phyloP scores from a whole-genome alignment of 2,113 vertebrate species.

The Natator depressus region DNA sequence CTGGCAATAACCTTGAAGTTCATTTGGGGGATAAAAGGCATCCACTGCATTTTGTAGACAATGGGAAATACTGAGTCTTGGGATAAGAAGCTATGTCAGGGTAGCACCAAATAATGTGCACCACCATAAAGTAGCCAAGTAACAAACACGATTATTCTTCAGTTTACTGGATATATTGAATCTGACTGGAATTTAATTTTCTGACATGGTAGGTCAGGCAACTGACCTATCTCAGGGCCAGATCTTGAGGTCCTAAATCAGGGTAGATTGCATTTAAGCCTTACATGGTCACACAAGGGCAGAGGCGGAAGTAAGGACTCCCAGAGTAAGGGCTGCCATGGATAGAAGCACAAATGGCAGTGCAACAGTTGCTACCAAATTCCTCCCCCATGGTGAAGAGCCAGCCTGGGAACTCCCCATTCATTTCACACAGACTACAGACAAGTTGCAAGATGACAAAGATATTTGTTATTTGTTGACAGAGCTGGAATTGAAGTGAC shows the following conservation, averaged over 20 bases:
- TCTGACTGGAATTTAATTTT: constrained; percentile 8
- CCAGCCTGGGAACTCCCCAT: no score
- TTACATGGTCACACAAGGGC: background rate
- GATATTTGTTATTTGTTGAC: no score
- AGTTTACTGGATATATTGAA: background rate
- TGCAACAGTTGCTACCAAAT: no score
- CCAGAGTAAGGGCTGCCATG: no score
- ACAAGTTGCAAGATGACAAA: no score
- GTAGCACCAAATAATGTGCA: background rate
- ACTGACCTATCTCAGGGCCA: background rate
- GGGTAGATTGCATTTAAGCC: background rate
- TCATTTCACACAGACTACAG: no score
- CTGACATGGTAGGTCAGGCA: background rate
- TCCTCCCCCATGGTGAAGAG: no score
- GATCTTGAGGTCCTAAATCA: background rate
- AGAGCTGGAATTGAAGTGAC: no score
- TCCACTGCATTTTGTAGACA: background rate
- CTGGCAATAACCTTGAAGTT: background rate
- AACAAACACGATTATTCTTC: background rate
- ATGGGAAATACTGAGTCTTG: background rate
- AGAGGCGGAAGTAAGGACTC: background rate
- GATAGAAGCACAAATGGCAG: no score
- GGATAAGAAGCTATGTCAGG: background rate
- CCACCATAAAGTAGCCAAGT: background rate
- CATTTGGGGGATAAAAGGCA: background rate